Evolutionary conservation across 2,113 vertebrate genomes (phyloP).

Genomic region (Xiphias gladius): DNA sequence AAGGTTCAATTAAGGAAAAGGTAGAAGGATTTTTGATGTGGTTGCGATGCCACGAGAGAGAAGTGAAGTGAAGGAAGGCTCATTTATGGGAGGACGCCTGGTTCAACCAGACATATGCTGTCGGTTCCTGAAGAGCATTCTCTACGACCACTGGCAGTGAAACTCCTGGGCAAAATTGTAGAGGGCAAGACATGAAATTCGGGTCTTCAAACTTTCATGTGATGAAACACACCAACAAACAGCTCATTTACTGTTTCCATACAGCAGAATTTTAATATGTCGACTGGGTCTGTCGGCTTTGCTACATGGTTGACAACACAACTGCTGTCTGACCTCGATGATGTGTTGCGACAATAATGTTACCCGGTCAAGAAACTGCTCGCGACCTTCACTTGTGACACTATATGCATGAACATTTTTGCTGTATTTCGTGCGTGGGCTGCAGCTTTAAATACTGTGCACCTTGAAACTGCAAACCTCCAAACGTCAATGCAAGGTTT

Average conservation of each 20-base stretch:
- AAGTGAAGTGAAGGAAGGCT: conserved; percentile 1
- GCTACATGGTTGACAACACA: neutral
- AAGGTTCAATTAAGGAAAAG: neutral
- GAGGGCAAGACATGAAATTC: neutral
- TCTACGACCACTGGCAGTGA: neutral
- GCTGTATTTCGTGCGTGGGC: too few relatives aligned
- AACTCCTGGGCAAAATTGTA: neutral
- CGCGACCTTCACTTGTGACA: too few relatives aligned
- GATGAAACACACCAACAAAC: neutral
- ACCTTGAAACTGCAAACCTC: too few relatives aligned
- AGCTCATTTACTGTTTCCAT: neutral
- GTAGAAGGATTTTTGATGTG: too few relatives aligned
- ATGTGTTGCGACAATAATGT: neutral
- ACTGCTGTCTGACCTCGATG: neutral
- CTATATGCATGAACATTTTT: too few relatives aligned
- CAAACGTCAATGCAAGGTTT: too few relatives aligned
- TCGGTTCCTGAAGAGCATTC: neutral
- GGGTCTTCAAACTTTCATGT: neutral
- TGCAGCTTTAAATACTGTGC: too few relatives aligned
- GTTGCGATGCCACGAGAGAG: too few relatives aligned
- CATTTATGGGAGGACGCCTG: neutral
- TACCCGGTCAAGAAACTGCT: too few relatives aligned
- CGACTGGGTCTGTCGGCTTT: too few relatives aligned
- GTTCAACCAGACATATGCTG: conserved; percentile 1
- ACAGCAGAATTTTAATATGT: too few relatives aligned